phyloP scores from a whole-genome alignment of 2,113 vertebrate species.

The Clarias macrocephalus region DNA sequence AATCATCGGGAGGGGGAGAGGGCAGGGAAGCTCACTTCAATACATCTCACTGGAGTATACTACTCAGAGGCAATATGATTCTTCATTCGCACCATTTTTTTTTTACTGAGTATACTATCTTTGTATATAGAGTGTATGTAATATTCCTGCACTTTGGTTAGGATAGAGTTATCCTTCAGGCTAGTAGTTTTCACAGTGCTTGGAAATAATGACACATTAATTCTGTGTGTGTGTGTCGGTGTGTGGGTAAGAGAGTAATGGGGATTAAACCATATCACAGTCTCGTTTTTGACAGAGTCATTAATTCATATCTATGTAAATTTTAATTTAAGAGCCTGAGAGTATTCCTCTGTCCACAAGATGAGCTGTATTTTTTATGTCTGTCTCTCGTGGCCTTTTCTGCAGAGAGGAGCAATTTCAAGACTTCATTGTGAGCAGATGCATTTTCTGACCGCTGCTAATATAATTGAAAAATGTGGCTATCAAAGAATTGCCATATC shows the following conservation, averaged over 20 bases:
- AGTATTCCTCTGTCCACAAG: not conserved
- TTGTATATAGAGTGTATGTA: not conserved
- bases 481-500: constrained; percentile 30
- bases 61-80: not conserved
- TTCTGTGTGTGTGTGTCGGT: constrained; percentile 16
- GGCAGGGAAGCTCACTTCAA: not conserved
- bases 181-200: constrained; percentile 53
- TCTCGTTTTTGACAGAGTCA: constrained; percentile 9
- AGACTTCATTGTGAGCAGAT: constrained; percentile 1
- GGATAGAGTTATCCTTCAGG: constrained; percentile 57
- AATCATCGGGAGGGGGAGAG: constrained; percentile 24
- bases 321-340: constrained; percentile 21
- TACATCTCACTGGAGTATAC: not conserved
- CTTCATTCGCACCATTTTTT: not conserved
- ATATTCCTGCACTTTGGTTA: not conserved
- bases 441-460: constrained; percentile 31
- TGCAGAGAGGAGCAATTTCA: constrained; percentile 36
- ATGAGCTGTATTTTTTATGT: not conserved
- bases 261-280: constrained; percentile 2
- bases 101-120: not conserved
- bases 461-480: constrained; percentile 33
- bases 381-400: constrained; percentile 6
- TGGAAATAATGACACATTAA: constrained; percentile 28
- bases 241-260: not conserved
- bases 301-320: constrained; percentile 29